These are phyloP conservation scores for Triops longicaudatus DNA, from an alignment of 1,140 invertebrate species.

Conservation along the genomic window DNA sequence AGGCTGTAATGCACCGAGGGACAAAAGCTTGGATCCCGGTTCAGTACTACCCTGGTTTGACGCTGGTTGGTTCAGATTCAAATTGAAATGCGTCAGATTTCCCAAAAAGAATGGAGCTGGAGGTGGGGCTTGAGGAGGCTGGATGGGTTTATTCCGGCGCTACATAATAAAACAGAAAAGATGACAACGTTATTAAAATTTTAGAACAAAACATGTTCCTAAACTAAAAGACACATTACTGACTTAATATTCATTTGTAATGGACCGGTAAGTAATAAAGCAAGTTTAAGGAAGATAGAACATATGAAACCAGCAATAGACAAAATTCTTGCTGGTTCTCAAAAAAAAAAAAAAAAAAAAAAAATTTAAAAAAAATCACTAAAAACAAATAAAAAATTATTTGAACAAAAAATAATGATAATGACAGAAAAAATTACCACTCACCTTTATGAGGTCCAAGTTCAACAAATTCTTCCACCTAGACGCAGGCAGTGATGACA, in stretches of 20 bases:
- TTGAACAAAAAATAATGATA: too few species aligned
- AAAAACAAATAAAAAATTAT: too few species aligned
- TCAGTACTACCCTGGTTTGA: conserved; percentile 23
- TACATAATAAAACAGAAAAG: conserved; percentile 31
- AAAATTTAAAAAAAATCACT: background rate
- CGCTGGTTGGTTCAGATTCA: background rate
- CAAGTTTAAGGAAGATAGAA: too few species aligned
- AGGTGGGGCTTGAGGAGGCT: conserved; percentile 66
- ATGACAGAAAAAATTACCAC: too few species aligned
- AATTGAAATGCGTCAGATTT: conserved; percentile 63
- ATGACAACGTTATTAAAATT: background rate
- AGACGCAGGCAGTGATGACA: conserved; percentile 74
- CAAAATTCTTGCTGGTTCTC: too few species aligned
- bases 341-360: background rate
- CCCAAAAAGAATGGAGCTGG: conserved; percentile 91
- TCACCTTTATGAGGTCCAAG: conserved; percentile 75
- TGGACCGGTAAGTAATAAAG: background rate
- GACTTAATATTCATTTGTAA: background rate
- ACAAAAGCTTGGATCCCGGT: conserved; percentile 28
- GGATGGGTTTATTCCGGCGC: conserved; percentile 79
- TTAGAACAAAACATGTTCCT: background rate
- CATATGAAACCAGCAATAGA: background rate
- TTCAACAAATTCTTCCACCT: conserved; percentile 89
- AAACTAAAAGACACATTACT: background rate
- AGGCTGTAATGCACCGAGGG: conserved; percentile 26